Conservation (phyloP, 2,797 vertebrate genomes). For the Podarcis lilfordi region DNA sequence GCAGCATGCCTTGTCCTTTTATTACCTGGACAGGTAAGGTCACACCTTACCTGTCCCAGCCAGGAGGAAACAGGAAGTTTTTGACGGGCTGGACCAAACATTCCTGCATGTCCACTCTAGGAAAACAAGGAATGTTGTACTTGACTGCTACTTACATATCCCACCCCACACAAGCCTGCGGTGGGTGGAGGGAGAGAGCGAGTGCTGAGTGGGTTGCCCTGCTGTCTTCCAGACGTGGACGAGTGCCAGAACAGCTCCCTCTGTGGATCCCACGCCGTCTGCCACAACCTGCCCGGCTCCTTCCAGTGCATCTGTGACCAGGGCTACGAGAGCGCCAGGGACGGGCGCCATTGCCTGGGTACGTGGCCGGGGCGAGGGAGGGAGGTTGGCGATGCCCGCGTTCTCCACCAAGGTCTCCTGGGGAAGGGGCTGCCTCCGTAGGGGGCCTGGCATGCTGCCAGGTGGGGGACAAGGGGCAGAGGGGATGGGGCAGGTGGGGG, state of each 20-base stretch:
- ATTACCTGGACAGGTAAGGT: too few species aligned
- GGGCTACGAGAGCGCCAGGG: slow-evolving; percentile 80
- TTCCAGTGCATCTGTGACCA: slow-evolving; percentile 88
- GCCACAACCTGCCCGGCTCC: slow-evolving; percentile 85
- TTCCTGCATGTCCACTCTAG: too few species aligned
- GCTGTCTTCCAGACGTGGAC: slow-evolving; percentile 80
- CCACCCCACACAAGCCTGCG: too few species aligned
- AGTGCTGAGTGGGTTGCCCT: background rate
- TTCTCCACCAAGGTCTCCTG: too few species aligned
- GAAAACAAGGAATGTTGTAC: too few species aligned
- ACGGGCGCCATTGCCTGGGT: slow-evolving; percentile 83
- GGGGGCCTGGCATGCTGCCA: background rate
- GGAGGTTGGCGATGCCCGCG: background rate
- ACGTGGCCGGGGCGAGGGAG: slow-evolving; percentile 13
- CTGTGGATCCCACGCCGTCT: slow-evolving; percentile 83
- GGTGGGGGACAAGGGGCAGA: background rate
- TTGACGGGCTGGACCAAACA: too few species aligned
- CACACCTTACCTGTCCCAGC: too few species aligned
- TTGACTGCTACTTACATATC: too few species aligned
- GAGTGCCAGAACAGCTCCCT: slow-evolving; percentile 83
- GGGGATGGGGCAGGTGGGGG: too few species aligned
- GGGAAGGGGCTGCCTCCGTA: background rate
- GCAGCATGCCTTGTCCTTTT: too few species aligned
- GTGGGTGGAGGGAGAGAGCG: background rate
- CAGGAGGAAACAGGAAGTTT: too few species aligned